Conservation (phyloP, 1,140 invertebrate species). For the Pogonus chalceus region DNA sequence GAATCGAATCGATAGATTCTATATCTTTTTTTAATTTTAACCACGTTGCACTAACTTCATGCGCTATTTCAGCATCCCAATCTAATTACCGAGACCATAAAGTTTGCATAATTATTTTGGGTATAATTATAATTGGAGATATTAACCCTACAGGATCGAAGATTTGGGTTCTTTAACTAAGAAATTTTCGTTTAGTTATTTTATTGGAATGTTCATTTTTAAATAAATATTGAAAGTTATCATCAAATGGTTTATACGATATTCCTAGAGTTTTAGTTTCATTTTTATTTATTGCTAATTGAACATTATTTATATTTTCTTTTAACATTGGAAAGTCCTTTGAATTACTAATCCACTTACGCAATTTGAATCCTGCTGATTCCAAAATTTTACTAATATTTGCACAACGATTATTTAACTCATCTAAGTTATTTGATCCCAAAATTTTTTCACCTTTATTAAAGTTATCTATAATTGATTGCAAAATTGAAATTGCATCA, state of each 20-base stretch:
- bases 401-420: constrained; percentile 12
- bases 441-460: constrained; percentile 38
- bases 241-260: too few relatives aligned
- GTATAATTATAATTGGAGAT: constrained; percentile 18
- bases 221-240: too few relatives aligned
- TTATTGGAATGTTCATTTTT: constrained; percentile 20
- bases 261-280: constrained; percentile 19
- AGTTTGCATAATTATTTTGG: constrained; percentile 30
- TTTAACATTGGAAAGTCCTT: constrained; percentile 13
- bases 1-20: constrained; percentile 10
- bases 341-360: constrained; percentile 24
- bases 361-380: constrained; percentile 18
- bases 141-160: constrained; percentile 31
- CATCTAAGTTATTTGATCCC: constrained; percentile 22
- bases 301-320: constrained; percentile 13
- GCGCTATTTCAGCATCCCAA: constrained; percentile 26
- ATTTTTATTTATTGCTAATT: constrained; percentile 19
- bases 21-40: constrained; percentile 13
- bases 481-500: too few relatives aligned
- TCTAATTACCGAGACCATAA: constrained; percentile 23
- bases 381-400: constrained; percentile 18
- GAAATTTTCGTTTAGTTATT: constrained; percentile 24
- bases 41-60: neutral
- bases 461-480: constrained; percentile 28
- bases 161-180: constrained; percentile 21